Evolutionary conservation across 2,888 invertebrate species (phyloP).

Genomic region (Drosophila basisetae): DNA sequence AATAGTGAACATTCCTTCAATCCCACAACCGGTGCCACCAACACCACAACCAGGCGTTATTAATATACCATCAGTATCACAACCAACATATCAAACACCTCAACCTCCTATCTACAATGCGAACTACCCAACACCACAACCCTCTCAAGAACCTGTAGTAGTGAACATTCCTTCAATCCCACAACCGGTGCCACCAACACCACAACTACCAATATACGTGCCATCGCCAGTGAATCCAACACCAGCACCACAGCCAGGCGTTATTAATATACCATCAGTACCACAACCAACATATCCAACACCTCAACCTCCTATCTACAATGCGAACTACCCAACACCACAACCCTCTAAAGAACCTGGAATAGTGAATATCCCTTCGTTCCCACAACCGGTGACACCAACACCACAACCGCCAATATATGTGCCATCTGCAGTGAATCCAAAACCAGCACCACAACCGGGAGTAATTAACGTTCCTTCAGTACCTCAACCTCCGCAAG

Average conservation of each 20-base stretch:
- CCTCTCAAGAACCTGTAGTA: slow-evolving; percentile 17
- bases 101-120: slow-evolving; percentile 39
- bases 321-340: slow-evolving; percentile 54
- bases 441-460: slow-evolving; percentile 7
- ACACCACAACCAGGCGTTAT: too few species aligned
- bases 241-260: slow-evolving; percentile 17
- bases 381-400: slow-evolving; percentile 3
- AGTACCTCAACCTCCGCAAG: slow-evolving; percentile 25
- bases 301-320: slow-evolving; percentile 6
- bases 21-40: too few species aligned
- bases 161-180: slow-evolving; percentile 42
- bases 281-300: slow-evolving; percentile 62
- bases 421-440: slow-evolving; percentile 1
- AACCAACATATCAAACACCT: slow-evolving; percentile 61
- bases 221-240: too few species aligned
- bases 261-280: slow-evolving; percentile 36
- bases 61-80: slow-evolving; percentile 33
- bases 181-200: background rate
- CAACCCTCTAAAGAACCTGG: slow-evolving; percentile 11
- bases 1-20: too few species aligned
- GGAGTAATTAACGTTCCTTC: slow-evolving; percentile 29
- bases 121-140: slow-evolving; percentile 36
- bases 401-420: slow-evolving; percentile 23
- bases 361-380: slow-evolving; percentile 45
- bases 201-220: too few species aligned